A percentile compares a stretch with the other conserved stretches of the same genome.
Evolutionary conservation across 2,888 invertebrate species (phyloP).

Genomic region (Netelia virgata): DNA sequence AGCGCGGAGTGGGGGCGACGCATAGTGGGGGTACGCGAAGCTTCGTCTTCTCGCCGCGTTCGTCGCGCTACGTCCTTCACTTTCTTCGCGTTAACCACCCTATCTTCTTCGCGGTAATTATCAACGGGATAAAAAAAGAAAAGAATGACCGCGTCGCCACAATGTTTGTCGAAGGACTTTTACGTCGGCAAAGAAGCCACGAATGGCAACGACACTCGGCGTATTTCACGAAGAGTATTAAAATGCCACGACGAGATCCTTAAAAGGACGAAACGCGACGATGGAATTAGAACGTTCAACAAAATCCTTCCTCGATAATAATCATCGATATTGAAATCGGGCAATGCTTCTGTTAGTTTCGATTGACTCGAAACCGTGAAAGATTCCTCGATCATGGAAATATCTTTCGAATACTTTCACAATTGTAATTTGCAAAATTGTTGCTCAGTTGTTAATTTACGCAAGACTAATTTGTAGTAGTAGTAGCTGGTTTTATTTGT

Average conservation of each 20-base stretch:
- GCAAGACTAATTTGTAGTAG: too few species aligned
- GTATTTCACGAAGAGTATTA: conserved; percentile 54
- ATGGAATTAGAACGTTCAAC: background rate
- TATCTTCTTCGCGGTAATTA: conserved; percentile 66
- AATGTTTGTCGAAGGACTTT: conserved; percentile 73
- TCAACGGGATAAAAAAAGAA: conserved; percentile 68
- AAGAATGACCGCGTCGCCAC: conserved; percentile 75
- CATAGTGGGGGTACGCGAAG: conserved; percentile 24
- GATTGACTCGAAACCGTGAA: background rate
- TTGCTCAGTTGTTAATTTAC: too few species aligned
- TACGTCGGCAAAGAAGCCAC: conserved; percentile 40
- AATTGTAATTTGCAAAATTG: too few species aligned
- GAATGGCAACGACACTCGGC: conserved; percentile 16
- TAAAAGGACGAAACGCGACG: conserved; percentile 5
- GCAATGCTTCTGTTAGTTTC: background rate
- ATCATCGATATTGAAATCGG: background rate
- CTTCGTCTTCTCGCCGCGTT: conserved; percentile 50
- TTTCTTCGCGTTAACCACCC: conserved; percentile 42
- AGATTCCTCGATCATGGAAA: background rate
- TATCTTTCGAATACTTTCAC: too few species aligned
- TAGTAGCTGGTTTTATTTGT: too few species aligned
- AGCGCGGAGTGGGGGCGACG: conserved; percentile 28
- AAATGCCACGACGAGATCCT: conserved; percentile 39
- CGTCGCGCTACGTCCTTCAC: conserved; percentile 32
- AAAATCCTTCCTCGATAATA: background rate